Base-by-base conservation (phyloP, 2,888 invertebrate species). In the Schizotus pectinicornis region DNA sequence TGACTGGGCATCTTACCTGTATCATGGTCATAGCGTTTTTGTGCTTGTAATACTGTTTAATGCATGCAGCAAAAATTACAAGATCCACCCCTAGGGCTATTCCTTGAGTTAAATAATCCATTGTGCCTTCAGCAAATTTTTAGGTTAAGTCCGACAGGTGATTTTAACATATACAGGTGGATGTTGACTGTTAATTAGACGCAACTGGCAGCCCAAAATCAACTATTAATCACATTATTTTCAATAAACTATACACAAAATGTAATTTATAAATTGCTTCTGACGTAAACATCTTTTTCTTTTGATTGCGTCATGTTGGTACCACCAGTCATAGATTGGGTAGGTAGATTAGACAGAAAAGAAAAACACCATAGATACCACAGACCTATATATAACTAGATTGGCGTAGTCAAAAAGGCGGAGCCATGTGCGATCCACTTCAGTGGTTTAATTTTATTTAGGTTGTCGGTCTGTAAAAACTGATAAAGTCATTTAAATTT, bases 81-180 rank as follows among this genome's bases (percentile, higher is more conserved):
- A 89, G 83, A 76, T 92, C 92, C 49, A 92, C 83, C 31, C 91
- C 89, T 46, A 92, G 80, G 13, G 89, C 86, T 63, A 92, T 81
- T 42, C 87, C 83, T 82, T 92, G 92, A 30, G 89, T 88, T 59
- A 92, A 75, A 78, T 89, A 89, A 75, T 92, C 92, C 91, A 91
- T 91, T 65, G 67, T 76, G 65, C 6, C 9, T 33, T 37, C 34
- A 47, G 34, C 3, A 8, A 34, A 47, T 35, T 47, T 35, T 34
- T 32, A 47, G 35, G 47, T 47, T 47, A 35, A 12, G 32, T 43
- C n/a, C 2, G 3, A n/a, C 7, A 38, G 3, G 37, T 6, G n/a
- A 37, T n/a, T n/a, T 37, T 2, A n/a, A 37, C 6, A 37, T 8
- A 37, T 1, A 6, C 6, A 35, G 7, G 7, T 41, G 41, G 8